Conservation (phyloP, 2,113 vertebrate species). For the Equus przewalskii region DNA sequence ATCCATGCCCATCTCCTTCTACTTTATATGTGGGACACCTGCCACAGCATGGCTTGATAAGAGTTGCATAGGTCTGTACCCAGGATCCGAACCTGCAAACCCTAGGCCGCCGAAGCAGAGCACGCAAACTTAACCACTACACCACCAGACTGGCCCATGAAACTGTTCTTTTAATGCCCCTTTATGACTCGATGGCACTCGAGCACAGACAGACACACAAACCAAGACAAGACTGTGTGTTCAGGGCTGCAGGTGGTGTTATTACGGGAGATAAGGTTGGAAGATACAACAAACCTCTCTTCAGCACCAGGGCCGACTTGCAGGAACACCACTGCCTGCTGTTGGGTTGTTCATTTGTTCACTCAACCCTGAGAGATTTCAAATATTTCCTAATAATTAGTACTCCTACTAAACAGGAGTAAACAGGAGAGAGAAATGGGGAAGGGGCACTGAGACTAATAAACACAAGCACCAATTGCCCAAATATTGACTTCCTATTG, state of each 20-base stretch:
- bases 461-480: conserved; percentile 22
- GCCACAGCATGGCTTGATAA: too few relatives aligned
- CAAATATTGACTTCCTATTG: conserved; percentile 30
- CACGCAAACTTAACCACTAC: too few relatives aligned
- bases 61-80: too few relatives aligned
- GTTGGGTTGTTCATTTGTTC: not conserved
- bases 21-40: too few relatives aligned
- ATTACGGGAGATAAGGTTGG: not conserved
- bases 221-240: not conserved
- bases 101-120: too few relatives aligned
- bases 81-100: too few relatives aligned
- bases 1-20: too few relatives aligned
- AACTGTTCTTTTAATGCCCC: not conserved
- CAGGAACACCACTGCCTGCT: not conserved
- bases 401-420: conserved; percentile 14
- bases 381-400: conserved; percentile 35
- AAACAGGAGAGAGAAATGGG: conserved; percentile 31
- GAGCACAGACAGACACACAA: not conserved
- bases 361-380: not conserved
- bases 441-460: not conserved
- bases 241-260: not conserved
- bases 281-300: not conserved
- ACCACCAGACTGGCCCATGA: not conserved
- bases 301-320: not conserved
- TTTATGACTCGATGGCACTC: not conserved